A percentile compares a stretch with the other conserved stretches of the same genome.
phyloP scores from a whole-genome alignment of 1,140 invertebrate species.

The Trachymyrmex cornetzi region DNA sequence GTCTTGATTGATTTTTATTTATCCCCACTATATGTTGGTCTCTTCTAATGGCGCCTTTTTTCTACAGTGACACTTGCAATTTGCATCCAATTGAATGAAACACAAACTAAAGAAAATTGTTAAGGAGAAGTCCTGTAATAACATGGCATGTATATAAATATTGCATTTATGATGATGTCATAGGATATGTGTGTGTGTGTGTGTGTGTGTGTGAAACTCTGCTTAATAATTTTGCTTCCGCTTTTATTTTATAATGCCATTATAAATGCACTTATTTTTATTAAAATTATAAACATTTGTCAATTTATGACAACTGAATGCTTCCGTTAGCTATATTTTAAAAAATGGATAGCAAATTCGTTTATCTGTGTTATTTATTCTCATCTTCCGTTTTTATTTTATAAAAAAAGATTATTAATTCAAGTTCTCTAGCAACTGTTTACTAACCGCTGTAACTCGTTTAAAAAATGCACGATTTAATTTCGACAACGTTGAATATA shows the following conservation, averaged over 20 bases:
- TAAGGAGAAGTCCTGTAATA: neutral
- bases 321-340: neutral
- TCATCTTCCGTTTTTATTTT: neutral
- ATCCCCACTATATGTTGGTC: neutral
- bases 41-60: neutral
- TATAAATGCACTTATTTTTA: neutral
- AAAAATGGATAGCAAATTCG: neutral
- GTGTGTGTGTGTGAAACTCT: no score
- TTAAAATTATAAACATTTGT: neutral
- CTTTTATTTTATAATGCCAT: neutral
- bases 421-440: neutral
- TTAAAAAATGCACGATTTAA: neutral
- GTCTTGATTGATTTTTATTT: no score
- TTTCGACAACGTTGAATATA: neutral
- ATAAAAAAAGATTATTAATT: neutral
- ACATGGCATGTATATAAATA: neutral
- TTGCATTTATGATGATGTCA: neutral
- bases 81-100: neutral
- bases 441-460: neutral
- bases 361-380: neutral
- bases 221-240: constrained; percentile 1
- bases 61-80: neutral
- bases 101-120: neutral
- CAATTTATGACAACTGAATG: neutral
- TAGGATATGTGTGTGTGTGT: no score